Percentiles rank a stretch among this genome's conserved stretches.
Evolutionary conservation across 2,888 invertebrate species (phyloP).

Genomic region (Leptinotarsa rubiginosa): DNA sequence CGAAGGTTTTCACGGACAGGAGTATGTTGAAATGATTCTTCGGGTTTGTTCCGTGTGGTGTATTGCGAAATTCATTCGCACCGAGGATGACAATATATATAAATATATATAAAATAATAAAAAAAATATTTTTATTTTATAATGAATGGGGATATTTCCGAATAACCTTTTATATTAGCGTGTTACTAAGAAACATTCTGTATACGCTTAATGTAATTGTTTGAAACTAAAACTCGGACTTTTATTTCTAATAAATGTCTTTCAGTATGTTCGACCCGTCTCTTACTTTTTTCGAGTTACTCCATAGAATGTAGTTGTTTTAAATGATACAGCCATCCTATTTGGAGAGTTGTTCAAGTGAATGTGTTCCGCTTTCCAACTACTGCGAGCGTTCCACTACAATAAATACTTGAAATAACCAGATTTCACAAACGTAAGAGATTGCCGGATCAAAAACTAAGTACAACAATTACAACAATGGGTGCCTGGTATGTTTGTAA

Average conservation of each 20-base stretch:
- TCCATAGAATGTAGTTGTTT: not conserved
- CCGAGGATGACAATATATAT: too few relatives aligned
- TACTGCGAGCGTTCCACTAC: slow-evolving; percentile 1
- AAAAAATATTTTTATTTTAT: too few relatives aligned
- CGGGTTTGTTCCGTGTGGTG: too few relatives aligned
- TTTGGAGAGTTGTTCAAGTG: not conserved
- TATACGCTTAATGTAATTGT: too few relatives aligned
- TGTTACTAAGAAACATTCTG: too few relatives aligned
- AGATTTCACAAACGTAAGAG: slow-evolving; percentile 2
- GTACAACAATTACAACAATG: slow-evolving; percentile 13
- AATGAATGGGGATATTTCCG: too few relatives aligned
- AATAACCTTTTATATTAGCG: too few relatives aligned
- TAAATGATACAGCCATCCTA: not conserved
- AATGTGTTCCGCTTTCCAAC: not conserved
- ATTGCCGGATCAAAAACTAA: slow-evolving; percentile 6
- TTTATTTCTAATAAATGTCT: not conserved
- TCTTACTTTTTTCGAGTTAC: not conserved
- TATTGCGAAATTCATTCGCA: too few relatives aligned
- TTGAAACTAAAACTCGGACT: too few relatives aligned
- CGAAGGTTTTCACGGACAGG: too few relatives aligned
- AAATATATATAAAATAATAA: too few relatives aligned
- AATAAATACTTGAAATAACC: slow-evolving; percentile 11
- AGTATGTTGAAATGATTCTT: too few relatives aligned
- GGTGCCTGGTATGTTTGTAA: slow-evolving; percentile 11
- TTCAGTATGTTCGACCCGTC: not conserved